These are phyloP conservation scores for Panurus biarmicus DNA, from an alignment of 2,113 vertebrate species.

Conservation along the genomic window DNA sequence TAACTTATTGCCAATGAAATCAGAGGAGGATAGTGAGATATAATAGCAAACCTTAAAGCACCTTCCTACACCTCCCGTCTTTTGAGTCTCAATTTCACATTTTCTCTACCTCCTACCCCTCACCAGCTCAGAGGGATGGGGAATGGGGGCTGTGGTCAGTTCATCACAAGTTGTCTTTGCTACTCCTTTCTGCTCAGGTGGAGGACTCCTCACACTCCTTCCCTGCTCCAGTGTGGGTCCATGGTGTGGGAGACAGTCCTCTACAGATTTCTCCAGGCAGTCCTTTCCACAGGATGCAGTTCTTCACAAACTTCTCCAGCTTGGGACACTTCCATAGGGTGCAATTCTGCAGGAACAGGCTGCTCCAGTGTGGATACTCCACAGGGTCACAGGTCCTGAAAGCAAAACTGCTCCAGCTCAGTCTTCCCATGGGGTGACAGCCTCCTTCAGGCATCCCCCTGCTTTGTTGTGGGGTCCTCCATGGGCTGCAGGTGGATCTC, in stretches of 20 bases:
- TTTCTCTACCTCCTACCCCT: neutral
- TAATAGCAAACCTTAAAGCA: neutral
- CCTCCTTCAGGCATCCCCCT: neutral
- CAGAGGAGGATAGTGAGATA: neutral
- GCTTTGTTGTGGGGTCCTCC: accelerated
- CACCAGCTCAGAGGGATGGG: neutral
- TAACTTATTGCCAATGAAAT: neutral
- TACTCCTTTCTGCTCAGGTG: neutral
- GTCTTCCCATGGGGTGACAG: neutral
- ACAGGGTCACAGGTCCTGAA: neutral
- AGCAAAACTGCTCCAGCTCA: neutral
- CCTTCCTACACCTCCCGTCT: neutral
- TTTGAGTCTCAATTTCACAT: accelerated
- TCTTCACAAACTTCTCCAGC: neutral
- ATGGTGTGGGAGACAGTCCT: neutral
- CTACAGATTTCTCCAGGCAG: neutral
- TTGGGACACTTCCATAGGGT: neutral
- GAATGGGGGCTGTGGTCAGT: neutral
- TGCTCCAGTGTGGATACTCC: accelerated
- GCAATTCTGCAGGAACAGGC: neutral
- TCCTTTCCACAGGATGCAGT: neutral
- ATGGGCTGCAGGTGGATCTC: neutral
- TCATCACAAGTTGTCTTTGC: neutral
- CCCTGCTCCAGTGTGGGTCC: too few species aligned
- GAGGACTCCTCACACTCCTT: neutral